Base-by-base conservation (phyloP, 2,113 vertebrate species). In the Raja brachyura region DNA sequence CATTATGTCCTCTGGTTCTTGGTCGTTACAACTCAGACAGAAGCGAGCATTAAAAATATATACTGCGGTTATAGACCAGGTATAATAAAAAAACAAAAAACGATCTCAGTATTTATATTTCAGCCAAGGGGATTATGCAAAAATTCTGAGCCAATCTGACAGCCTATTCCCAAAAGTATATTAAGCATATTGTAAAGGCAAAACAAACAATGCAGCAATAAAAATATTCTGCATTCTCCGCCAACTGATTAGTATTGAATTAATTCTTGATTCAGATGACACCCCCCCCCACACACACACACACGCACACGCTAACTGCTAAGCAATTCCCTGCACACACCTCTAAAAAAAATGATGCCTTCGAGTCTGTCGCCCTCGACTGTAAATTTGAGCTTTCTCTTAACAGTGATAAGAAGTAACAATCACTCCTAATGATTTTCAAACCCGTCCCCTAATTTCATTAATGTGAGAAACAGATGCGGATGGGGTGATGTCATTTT, bases 371-470 rank as follows among this genome's bases (percentile, higher is more conserved):
- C 95, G 94, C 95, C 85, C 92, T 93, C 95, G 95, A 95, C 94
- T 96, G 96, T 97, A 96, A 97, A 97, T 96, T 96, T 96, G 94
- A 97, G 96, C 97, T 95, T 96, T 95, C 95, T 96, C 96, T 97
- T 97, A 96, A 96, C 97, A 97, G 96, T 96, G 96, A 97, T 95
- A 95, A 96, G 95, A 94, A 96, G 96, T 96, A 96, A 95, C 96
- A 97, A 96, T 97, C 96, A 97, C 97, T 97, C 96, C 96, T 97
- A 97, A 97, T 96, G 96, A 95, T 95, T 95, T 96, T 96, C 95
- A 96, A 96, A 95, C 94, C 94, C 95, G 96, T 95, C 83, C n/a
- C 28, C 90, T 97, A 97, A 97, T 97, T 97, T 96, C 96, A 97
- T 97, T 97, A 97, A 95, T 95, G 94, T 93, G 76, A 94, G 94